Base-by-base conservation (phyloP, 2,888 invertebrate genomes). In the Molanna angustata region DNA sequence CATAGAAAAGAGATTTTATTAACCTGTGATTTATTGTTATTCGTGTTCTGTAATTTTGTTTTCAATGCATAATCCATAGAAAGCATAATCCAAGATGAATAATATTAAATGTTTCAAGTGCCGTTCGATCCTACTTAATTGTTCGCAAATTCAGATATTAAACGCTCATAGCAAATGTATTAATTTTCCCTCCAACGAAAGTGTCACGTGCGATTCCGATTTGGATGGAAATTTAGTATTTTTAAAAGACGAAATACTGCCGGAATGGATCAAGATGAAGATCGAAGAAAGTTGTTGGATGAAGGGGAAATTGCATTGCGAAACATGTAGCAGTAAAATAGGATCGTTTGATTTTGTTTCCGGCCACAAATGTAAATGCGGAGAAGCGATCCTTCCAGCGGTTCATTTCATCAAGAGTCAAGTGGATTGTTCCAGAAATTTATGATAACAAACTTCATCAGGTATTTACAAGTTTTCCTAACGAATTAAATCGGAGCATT, bases 341-440 rank as follows among this genome's bases (percentile, higher is more conserved):
- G 86, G 86, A 6, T 79, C 80, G 3, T 86, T 85, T 66, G 83
- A 86, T 68, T 86, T 81, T 68, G 69, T 84, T 19, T 78, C 82
- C 2, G 83, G 84, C 19, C 69, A 74, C 61, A 82, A 82, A 67
- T 85, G 85, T 67, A 67, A 69, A n/a, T 85, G 85, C 68, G 69
- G 71, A 19, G 63, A 68, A 33, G 67, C 71, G 52, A 67, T 80
- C 52, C 64, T 83, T 59, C 84, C 85, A 11, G 69, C 82, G 17
- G 76, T 85, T 40, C 80, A 83, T 68, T 68, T 85, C 54, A 76
- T 82, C 39, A 74, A 75, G 59, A 84, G 83, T 66, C 84, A 84
- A 76, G 72, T 85, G 27, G 85, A 85, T 13, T 18, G 52, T 9
- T 42, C 41, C 20, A 20, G 41, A n/a, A 42, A 42, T 13, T 49